phyloP scores from a whole-genome alignment of 2,888 invertebrate genomes.

The Drosophila lutescens region DNA sequence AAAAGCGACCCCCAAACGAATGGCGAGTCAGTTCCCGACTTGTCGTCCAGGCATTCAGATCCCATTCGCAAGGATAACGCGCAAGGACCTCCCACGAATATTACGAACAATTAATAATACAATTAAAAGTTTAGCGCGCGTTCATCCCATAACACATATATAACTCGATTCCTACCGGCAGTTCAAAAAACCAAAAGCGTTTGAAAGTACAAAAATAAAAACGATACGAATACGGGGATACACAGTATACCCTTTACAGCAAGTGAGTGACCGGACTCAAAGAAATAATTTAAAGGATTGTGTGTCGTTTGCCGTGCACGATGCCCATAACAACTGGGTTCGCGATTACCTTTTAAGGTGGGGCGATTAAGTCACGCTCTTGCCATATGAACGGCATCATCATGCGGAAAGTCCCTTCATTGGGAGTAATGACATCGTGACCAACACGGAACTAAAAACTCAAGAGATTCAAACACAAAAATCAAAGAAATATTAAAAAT shows the following conservation, averaged over 20 bases:
- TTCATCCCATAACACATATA: slow-evolving; percentile 6
- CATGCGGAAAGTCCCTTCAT: neutral
- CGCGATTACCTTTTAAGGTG: slow-evolving; percentile 42
- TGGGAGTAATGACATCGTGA: neutral
- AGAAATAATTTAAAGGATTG: slow-evolving; percentile 24
- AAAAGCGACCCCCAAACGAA: slow-evolving; percentile 53
- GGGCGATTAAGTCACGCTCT: slow-evolving; percentile 46
- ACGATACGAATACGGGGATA: neutral
- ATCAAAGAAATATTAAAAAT: neutral
- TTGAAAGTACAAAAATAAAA: slow-evolving; percentile 47
- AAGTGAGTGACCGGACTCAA: slow-evolving; percentile 49
- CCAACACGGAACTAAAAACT: neutral
- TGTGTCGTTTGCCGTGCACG: slow-evolving; percentile 15
- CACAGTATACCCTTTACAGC: neutral
- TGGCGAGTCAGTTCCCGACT: slow-evolving; percentile 64
- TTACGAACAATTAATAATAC: neutral
- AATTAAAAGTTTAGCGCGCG: slow-evolving; percentile 19
- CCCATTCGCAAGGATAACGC: slow-evolving; percentile 46
- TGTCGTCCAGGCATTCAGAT: slow-evolving; percentile 51
- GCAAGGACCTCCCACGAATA: neutral
- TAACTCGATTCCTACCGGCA: slow-evolving; percentile 18
- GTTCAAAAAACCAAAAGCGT: slow-evolving; percentile 32
- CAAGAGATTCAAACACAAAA: neutral
- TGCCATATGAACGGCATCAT: neutral
- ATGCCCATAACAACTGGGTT: slow-evolving; percentile 22